These are phyloP conservation scores for Salpingus planirostris DNA, from an alignment of 2,888 invertebrate species.

Conservation along the genomic window DNA sequence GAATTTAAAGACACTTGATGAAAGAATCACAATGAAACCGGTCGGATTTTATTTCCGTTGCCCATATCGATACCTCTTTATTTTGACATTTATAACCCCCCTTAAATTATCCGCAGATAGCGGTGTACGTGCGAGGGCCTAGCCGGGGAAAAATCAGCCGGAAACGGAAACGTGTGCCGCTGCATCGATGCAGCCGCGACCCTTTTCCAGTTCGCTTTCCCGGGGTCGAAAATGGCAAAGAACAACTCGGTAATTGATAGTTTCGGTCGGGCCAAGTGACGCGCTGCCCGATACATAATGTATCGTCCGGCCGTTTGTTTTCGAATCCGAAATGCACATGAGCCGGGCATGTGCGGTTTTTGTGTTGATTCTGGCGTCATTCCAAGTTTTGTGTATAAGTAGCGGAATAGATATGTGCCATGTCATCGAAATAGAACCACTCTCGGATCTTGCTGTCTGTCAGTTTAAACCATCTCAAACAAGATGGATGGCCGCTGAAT, in stretches of 20 bases:
- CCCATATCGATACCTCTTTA: slow-evolving; percentile 20
- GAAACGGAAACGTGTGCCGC: too few species aligned
- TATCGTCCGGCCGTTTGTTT: too few species aligned
- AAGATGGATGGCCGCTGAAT: slow-evolving; percentile 57
- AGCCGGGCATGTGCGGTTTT: too few species aligned
- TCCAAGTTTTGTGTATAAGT: slow-evolving; percentile 19
- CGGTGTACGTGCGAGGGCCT: too few species aligned
- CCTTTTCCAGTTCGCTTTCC: too few species aligned
- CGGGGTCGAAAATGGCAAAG: too few species aligned
- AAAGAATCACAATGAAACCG: slow-evolving; percentile 27
- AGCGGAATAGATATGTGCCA: slow-evolving; percentile 37
- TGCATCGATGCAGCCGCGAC: too few species aligned
- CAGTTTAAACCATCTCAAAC: slow-evolving; percentile 48
- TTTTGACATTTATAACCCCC: slow-evolving; percentile 1
- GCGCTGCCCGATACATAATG: too few species aligned
- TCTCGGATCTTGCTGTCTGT: slow-evolving; percentile 42
- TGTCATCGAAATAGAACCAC: slow-evolving; percentile 39
- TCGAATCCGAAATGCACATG: too few species aligned
- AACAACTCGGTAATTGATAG: too few species aligned
- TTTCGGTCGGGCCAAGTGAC: too few species aligned
- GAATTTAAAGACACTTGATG: slow-evolving; percentile 36
- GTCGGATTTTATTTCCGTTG: slow-evolving; percentile 23
- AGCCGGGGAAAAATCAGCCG: too few species aligned
- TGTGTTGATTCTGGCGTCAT: slow-evolving; percentile 11
- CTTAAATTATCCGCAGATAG: slow-evolving; percentile 8